phyloP scores from a whole-genome alignment of 1,140 invertebrate species.

The Doryteuthis pealeii region DNA sequence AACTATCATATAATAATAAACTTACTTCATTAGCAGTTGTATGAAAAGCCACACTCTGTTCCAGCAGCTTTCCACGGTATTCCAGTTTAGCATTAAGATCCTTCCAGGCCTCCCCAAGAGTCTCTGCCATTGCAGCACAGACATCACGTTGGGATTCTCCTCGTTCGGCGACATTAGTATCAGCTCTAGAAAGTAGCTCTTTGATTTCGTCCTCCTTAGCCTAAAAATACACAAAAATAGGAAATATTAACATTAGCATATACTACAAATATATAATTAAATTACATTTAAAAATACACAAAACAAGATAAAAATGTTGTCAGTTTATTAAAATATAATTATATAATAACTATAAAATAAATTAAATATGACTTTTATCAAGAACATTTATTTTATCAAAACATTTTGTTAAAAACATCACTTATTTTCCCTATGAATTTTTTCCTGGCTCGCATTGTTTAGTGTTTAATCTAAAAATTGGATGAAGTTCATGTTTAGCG shows the following conservation, averaged over 20 bases:
- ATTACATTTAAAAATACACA: not conserved
- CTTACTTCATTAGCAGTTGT: constrained; percentile 56
- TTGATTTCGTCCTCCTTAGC: constrained; percentile 88
- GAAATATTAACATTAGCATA: not conserved
- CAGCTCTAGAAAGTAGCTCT: constrained; percentile 82
- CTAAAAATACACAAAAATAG: constrained; percentile 60
- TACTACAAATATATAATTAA: too few relatives aligned
- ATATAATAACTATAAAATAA: too few relatives aligned
- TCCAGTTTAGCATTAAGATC: constrained; percentile 82
- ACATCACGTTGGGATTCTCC: constrained; percentile 66
- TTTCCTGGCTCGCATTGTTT: too few relatives aligned
- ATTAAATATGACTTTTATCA: too few relatives aligned
- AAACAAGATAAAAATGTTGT: constrained; percentile 7
- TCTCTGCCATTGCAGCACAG: constrained; percentile 89
- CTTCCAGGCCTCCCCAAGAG: constrained; percentile 82
- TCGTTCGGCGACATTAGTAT: constrained; percentile 78
- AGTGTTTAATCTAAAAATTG: too few relatives aligned
- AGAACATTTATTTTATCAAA: too few relatives aligned
- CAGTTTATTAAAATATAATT: not conserved
- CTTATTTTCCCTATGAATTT: too few relatives aligned
- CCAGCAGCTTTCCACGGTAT: constrained; percentile 74
- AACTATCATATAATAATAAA: not conserved
- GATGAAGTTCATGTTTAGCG: too few relatives aligned
- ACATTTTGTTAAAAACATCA: too few relatives aligned
- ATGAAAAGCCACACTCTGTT: constrained; percentile 65